Evolutionary conservation across 2,113 vertebrate species (phyloP), one percentile per base, ranked within the genome.

Genomic region (Poeciliopsis occidentalis): DNA sequence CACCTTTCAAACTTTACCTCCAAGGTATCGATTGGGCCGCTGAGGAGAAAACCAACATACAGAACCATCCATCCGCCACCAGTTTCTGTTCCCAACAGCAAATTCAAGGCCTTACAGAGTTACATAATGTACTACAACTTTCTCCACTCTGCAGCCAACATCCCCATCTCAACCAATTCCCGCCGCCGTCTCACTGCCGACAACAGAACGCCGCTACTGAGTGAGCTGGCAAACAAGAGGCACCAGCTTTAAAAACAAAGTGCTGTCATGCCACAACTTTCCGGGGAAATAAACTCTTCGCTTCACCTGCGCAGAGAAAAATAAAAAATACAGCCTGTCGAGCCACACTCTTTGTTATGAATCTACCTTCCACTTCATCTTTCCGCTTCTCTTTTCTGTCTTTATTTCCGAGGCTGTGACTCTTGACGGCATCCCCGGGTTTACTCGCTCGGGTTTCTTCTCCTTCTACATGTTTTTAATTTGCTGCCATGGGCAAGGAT

Each of bases 241-340:
- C 74, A 77, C 39, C 64, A 62, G 27, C 83, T 71, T 71, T 78
- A 74, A 82, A 77, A 85, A 78, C 79, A 84, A 84, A 89, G 81
- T 11, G 62, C 68, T 51, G 78, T 67, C 69, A 17, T 87, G 85
- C 83, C 73, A 67, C 70, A 84, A 79, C 78, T 90, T 88, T 86
- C 82, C 71, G 57, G 78, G 82, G 81, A 89, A 88, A 89, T 86
- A 83, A 88, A 82, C 83, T 78, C 80, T 83, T 79, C 37, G 44
- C 69, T 66, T 81, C 78, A 61, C 62, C 73, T 44, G 62, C 61
- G 12, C 62, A 57, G 51, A 47, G 17, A 47, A 47, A 37, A 62
- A 57, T 22, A 47, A 5, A 47, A 47, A 78, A 84, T 11, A 60
- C 34, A 71, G 57, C 71, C 67, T 4, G 31, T 68, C 41, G 1